phyloP scores from a whole-genome alignment of 2,113 vertebrate genomes.

The Prietella phreatophila region DNA sequence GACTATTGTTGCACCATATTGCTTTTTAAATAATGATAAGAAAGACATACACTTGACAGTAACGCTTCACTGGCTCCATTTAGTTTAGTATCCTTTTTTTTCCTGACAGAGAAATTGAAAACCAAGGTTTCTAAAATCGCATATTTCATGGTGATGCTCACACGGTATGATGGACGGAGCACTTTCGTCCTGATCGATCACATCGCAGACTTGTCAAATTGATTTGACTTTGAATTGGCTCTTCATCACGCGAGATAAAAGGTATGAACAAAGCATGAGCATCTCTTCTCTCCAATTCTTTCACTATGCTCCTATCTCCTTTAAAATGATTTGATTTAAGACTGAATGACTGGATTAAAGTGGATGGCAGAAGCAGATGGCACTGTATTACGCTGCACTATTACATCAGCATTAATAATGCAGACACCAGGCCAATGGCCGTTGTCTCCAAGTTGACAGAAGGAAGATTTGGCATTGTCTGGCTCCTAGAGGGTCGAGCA shows the following conservation, averaged over 20 bases:
- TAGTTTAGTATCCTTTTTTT: background rate
- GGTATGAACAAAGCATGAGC: background rate
- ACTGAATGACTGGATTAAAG: conserved; percentile 23
- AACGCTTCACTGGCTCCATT: background rate
- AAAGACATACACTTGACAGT: background rate
- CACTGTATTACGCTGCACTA: background rate
- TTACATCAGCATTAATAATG: conserved; percentile 52
- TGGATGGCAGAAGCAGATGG: conserved; percentile 25
- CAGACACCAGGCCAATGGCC: conserved; percentile 20
- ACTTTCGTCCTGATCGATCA: conserved; percentile 6
- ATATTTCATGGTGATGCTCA: conserved; percentile 5
- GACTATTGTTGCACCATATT: background rate
- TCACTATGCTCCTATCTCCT: conserved; percentile 2
- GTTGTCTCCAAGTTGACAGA: conserved; percentile 26
- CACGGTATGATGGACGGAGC: background rate
- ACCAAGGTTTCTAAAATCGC: background rate
- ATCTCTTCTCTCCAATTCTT: conserved; percentile 29
- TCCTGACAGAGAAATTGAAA: background rate
- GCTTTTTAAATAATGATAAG: background rate
- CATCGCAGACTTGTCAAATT: background rate
- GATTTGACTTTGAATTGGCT: conserved; percentile 11
- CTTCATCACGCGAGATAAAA: background rate
- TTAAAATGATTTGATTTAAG: conserved; percentile 39
- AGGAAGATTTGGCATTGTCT: conserved; percentile 14
- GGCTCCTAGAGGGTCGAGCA: conserved; percentile 23